phyloP scores from a whole-genome alignment of 2,888 invertebrate species.

The Axea sp. region DNA sequence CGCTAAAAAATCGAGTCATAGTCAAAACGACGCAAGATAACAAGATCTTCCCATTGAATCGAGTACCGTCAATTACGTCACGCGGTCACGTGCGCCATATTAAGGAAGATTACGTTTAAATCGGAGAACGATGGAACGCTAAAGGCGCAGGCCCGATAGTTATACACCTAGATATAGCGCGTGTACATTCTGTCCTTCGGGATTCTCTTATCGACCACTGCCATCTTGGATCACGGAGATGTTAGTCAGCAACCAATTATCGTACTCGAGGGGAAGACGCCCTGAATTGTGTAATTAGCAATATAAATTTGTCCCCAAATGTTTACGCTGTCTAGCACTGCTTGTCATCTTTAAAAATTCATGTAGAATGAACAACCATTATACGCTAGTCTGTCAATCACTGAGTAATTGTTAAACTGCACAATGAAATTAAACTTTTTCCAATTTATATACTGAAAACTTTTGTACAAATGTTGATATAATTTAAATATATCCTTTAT shows the following conservation, averaged over 20 bases:
- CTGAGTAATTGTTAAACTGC: no score
- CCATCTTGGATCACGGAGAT: constrained; percentile 58
- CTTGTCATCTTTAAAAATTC: not conserved
- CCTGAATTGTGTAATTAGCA: constrained; percentile 41
- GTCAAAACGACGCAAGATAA: constrained; percentile 67
- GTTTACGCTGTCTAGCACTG: constrained; percentile 9
- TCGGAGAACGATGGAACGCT: constrained; percentile 63
- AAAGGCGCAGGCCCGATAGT: constrained; percentile 51
- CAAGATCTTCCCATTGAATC: constrained; percentile 50
- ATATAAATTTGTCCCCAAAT: constrained; percentile 29
- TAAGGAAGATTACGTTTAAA: constrained; percentile 71
- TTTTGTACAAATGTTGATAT: no score
- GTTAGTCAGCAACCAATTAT: constrained; percentile 66
- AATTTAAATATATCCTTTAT: no score
- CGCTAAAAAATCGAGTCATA: constrained; percentile 40
- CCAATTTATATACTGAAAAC: no score
- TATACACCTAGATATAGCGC: constrained; percentile 47
- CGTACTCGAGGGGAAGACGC: constrained; percentile 50
- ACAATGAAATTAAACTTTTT: no score
- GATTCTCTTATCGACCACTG: constrained; percentile 62
- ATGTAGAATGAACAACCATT: no score
- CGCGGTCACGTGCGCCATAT: constrained; percentile 72
- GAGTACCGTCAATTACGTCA: constrained; percentile 64
- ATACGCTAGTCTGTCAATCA: no score
- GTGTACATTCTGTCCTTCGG: constrained; percentile 51